These are phyloP conservation scores for Sitobion miscanthi DNA, from an alignment of 1,140 invertebrate species.

Conservation along the genomic window DNA sequence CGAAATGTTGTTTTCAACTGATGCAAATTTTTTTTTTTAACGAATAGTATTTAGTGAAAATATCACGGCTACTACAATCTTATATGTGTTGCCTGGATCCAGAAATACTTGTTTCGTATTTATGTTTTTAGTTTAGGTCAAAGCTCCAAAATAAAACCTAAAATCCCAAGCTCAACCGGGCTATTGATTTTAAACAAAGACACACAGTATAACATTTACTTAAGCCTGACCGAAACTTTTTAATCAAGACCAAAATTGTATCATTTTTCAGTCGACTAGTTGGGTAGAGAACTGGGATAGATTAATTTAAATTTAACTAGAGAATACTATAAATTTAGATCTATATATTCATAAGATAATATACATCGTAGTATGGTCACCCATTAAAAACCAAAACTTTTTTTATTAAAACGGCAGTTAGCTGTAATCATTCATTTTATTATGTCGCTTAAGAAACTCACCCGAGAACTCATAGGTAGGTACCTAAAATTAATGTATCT, in stretches of 20 bases:
- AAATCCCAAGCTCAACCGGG: background rate
- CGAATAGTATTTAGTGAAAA: background rate
- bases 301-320: constrained; percentile 17
- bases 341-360: background rate
- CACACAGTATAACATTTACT: background rate
- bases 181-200: constrained; percentile 1
- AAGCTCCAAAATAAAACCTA: background rate
- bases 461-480: background rate
- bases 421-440: background rate
- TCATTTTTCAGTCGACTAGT: constrained; percentile 15
- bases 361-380: background rate
- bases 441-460: background rate
- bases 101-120: background rate
- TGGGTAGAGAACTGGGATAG: too few species aligned
- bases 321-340: background rate
- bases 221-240: constrained; percentile 19
- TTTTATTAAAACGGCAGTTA: background rate
- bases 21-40: background rate
- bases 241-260: constrained; percentile 6
- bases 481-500: background rate
- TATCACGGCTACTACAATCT: background rate
- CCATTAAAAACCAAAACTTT: background rate
- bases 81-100: background rate
- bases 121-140: constrained; percentile 19
- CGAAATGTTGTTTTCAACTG: background rate